Base-by-base conservation (phyloP, 2,113 vertebrate genomes). In the Todiramphus saurophagus region DNA sequence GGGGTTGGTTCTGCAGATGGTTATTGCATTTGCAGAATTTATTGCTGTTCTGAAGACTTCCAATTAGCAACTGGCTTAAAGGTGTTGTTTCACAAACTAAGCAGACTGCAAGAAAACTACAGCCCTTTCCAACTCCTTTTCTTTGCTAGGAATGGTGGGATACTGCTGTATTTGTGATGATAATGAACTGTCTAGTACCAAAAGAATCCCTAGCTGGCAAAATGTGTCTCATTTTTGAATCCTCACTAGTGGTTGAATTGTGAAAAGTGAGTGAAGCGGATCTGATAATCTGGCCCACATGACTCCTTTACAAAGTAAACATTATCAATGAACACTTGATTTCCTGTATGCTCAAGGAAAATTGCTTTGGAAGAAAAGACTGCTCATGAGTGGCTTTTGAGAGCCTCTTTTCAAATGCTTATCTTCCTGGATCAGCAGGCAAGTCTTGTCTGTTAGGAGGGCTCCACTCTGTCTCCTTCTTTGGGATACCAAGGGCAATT, bases 311-410 rank as follows among this genome's bases (percentile, higher is more conserved):
- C 60, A 95, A 83, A 92, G 88, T 75, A 86, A 93, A 92, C 69
- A 67, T 63, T 96, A 68, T 84, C 92, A 95, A 56, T 79, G 80
- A 95, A 73, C 83, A 50, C 83, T 96, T 94, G 83, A 89, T 93
- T 96, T 93, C 86, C 94, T 86, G 66, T 78, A 90, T 92, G 88
- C 83, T 94, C 78, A 68, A 94, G 90, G 62, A 96, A 92, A 89
- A 96, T 75, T 89, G 73, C 85, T 86, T 70, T 56, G 55, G 85
- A 94, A 90, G 72, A 86, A 90, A 93, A 85, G 79, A 10, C 39
- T 66, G 68, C 60, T 96, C 60, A 20, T 37, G 56, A 90, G 75
- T 93, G 72, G 58, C 60, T 90, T 85, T 96, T 93, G 88, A 92
- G 86, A 87, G 73, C 16, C 69, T 93, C 95, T 88, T 95, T 94